phyloP scores from a whole-genome alignment of 2,888 invertebrate genomes.

The Fabriciana adippe region DNA sequence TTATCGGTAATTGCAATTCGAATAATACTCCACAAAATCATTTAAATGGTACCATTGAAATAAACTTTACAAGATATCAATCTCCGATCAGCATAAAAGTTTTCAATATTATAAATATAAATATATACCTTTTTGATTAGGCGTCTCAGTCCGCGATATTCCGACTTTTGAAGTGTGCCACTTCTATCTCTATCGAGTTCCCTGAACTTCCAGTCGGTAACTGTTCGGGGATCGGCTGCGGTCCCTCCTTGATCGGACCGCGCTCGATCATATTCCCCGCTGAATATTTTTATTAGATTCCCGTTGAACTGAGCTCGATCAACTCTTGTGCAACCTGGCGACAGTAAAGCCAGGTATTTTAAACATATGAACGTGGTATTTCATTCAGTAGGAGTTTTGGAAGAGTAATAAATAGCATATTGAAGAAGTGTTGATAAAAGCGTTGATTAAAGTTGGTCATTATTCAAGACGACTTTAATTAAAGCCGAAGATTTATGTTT shows the following conservation, averaged over 20 bases:
- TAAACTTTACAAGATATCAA: too few species aligned
- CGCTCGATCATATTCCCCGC: conserved; percentile 86
- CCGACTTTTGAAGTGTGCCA: conserved; percentile 88
- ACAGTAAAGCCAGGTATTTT: neutral
- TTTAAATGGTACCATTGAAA: too few species aligned
- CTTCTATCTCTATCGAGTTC: conserved; percentile 91
- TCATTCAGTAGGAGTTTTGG: too few species aligned
- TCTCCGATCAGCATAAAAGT: too few species aligned
- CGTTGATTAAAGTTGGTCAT: too few species aligned
- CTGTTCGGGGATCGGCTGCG: conserved; percentile 73
- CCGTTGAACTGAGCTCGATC: conserved; percentile 92
- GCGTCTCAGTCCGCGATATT: conserved; percentile 90
- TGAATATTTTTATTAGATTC: conserved; percentile 92
- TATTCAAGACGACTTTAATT: too few species aligned
- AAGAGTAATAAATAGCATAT: too few species aligned
- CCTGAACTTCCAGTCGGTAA: conserved; percentile 95
- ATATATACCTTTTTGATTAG: conserved; percentile 87
- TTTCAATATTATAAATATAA: too few species aligned
- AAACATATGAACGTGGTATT: neutral
- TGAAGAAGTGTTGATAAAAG: too few species aligned
- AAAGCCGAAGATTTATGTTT: too few species aligned
- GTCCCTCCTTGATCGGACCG: conserved; percentile 52
- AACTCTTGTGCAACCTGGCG: conserved; percentile 85
- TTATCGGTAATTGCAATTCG: too few species aligned
- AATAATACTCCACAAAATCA: too few species aligned